Base-by-base conservation (phyloP, 2,888 invertebrate genomes). In the Microctonus aethiopoides region DNA sequence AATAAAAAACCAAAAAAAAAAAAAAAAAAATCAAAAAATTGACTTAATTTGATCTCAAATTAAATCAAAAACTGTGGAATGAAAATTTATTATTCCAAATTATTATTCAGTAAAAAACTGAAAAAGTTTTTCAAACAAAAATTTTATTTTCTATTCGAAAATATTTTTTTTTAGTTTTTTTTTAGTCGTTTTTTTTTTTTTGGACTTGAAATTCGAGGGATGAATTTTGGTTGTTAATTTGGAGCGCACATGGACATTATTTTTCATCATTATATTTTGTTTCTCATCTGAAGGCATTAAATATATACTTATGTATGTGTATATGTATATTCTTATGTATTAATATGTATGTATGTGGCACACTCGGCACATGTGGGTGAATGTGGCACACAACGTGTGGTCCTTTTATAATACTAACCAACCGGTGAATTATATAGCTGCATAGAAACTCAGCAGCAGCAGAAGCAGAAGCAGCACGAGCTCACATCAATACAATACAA, bases 361-460 rank as follows among this genome's bases (percentile, higher is more conserved):
- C 20, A 22, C 10, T 32, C 13, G 29, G 52, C 16, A 65, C 56
- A 56, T 54, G 56, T 46, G 54, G 65, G 39, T 24, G 39, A 16
- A 51, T 22, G 34, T 13, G 41, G 51, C 64, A 63, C 39, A 65
- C 46, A 20, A 16, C 46, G 46, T 46, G 69, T 69, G 69, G 69
- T 69, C 69, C 57, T 65, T 65, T 39, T 46, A 6, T 46, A 46
- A 32, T 65, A 62, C 60, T 39, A 69, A 51, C 69, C 65, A 65
- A 46, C 46, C 9, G 56, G 39, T 65, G 65, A 56, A 65, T 56
- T 56, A 65, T 63, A 52, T 52, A 63, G 32, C 34, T 16, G 16
- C 16, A 46, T 6, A 29, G 16, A 16, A 46, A 7, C 16, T 16
- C 6, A 7, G 16, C 16, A 46, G 46, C n/a, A n/a, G n/a, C n/a